Evolutionary conservation across 2,888 invertebrate species (phyloP).

Genomic region (Sclerodermus sp.): DNA sequence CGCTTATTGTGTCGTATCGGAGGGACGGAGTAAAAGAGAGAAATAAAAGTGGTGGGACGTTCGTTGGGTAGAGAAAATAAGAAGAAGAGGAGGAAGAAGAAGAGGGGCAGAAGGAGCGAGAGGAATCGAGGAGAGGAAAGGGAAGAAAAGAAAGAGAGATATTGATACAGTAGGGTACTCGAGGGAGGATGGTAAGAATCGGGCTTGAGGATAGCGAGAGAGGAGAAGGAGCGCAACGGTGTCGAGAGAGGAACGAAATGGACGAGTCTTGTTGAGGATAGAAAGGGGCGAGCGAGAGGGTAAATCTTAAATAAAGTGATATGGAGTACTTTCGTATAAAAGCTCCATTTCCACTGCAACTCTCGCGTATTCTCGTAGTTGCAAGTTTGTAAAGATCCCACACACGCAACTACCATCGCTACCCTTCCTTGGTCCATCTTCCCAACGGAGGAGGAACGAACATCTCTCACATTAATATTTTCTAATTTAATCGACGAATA

Average conservation of each 20-base stretch:
- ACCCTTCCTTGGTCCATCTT: neutral
- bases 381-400: constrained; percentile 32
- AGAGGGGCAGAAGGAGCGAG: neutral
- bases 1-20: neutral
- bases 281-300: constrained; percentile 57
- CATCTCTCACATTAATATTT: too few species aligned
- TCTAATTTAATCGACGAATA: too few species aligned
- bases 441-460: too few species aligned
- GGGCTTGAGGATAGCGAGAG: constrained; percentile 46
- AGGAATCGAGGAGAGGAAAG: neutral
- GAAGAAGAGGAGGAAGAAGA: constrained; percentile 5
- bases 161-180: constrained; percentile 38
- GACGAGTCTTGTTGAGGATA: constrained; percentile 58
- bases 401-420: constrained; percentile 15
- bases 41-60: constrained; percentile 4
- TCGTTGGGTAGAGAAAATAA: neutral
- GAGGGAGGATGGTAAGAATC: constrained; percentile 34
- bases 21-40: neutral
- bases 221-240: constrained; percentile 25
- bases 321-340: constrained; percentile 59
- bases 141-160: constrained; percentile 14
- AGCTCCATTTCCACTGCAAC: constrained; percentile 55
- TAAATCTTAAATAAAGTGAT: constrained; percentile 59
- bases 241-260: constrained; percentile 50
- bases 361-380: constrained; percentile 30